phyloP scores from a whole-genome alignment of 2,888 invertebrate species.

The Xestia ashworthii region DNA sequence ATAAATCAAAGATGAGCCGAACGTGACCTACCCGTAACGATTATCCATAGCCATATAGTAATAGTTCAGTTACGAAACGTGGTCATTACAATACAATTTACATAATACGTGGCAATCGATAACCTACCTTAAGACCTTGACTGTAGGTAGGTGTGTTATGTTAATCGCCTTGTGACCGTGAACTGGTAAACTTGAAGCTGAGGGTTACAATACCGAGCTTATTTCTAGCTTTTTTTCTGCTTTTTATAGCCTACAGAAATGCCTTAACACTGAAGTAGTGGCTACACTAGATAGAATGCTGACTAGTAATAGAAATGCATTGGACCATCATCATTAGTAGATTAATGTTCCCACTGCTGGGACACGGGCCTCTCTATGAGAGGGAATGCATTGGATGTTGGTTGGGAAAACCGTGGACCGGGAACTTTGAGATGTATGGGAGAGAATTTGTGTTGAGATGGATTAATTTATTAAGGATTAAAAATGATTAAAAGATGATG shows the following conservation, averaged over 20 bases:
- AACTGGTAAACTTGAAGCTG: slow-evolving; percentile 43
- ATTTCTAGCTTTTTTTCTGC: background rate
- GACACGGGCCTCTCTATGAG: too few species aligned
- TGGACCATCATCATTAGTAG: too few species aligned
- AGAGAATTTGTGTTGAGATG: background rate
- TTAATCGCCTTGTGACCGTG: slow-evolving; percentile 24
- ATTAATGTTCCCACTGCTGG: too few species aligned
- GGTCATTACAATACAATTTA: slow-evolving; percentile 36
- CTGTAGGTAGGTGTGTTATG: background rate
- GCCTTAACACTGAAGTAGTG: background rate
- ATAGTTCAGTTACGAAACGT: slow-evolving; percentile 29
- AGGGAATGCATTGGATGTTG: too few species aligned
- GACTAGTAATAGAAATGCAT: background rate
- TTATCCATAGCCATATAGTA: slow-evolving; percentile 1
- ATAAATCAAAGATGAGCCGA: background rate
- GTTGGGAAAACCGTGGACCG: background rate
- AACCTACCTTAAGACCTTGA: slow-evolving; percentile 32
- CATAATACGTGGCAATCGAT: slow-evolving; percentile 24
- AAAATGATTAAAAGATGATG: too few species aligned
- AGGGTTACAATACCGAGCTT: background rate
- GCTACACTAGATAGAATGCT: background rate
- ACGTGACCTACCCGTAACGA: background rate
- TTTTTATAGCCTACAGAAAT: background rate
- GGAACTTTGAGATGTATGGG: background rate
- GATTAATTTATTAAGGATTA: too few species aligned